Evolutionary conservation across 2,797 vertebrate species (phyloP), one percentile per base, ranked within the genome.

Genomic region (Acanthurus lineatus): DNA sequence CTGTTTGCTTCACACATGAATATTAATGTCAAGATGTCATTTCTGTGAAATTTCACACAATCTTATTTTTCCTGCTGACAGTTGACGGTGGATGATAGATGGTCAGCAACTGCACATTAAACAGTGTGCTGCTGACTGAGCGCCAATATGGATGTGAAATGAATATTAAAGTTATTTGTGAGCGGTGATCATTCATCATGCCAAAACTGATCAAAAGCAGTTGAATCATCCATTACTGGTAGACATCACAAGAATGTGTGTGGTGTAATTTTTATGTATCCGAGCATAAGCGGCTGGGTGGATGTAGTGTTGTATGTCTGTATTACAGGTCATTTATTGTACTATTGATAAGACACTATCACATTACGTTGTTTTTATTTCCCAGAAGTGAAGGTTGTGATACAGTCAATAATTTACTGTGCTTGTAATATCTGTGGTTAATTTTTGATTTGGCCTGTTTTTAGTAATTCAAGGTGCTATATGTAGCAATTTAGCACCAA

Each of bases 61-160:
- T 78, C 52, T 75, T 79, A 69, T 86, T 86, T 81, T 42, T 59
- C 62, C 35, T 44, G 60, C 71, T 79, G 81, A 86, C 73, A 80
- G 66, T 71, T 84, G 89, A 88, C 73, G 74, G 68, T 19, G n/a
- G 58, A 76, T 90, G 87, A 90, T 87, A 57, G 75, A 88, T 88
- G 68, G 61, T 90, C 77, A 79, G 63, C 44, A 54, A 38, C 49
- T 64, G 47, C 72, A 79, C 67, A 68, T 68, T 76, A 54, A 81
- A 59, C 67, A 72, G 66, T 20, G 9, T 16, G 52, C 74, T 11
- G 12, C 64, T 69, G 44, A 66, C 70, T 77, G 69, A 81, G 66
- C 63, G 58, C 44, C 49, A 44, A 54, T 53, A 25, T 66, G 59
- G 68, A 77, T 83, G 71, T 81, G 81, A 81, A 79, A 57, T 69